These are phyloP conservation scores for Diaprepes abbreviatus DNA, from an alignment of 2,888 invertebrate genomes.

Conservation along the genomic window DNA sequence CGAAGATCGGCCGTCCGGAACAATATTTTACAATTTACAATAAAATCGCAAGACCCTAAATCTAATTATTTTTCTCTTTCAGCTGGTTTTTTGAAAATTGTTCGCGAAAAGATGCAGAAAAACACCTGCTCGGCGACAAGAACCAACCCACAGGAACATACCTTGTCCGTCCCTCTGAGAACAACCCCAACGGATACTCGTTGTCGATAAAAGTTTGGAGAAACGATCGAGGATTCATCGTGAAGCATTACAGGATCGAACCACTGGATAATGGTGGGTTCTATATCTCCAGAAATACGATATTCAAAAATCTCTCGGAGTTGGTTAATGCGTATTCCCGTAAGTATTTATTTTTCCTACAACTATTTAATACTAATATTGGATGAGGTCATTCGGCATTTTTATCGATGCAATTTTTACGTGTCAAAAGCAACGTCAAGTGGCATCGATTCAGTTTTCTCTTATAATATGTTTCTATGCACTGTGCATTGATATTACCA, in stretches of 20 bases:
- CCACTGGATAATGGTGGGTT: slow-evolving; percentile 92
- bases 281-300: slow-evolving; percentile 96
- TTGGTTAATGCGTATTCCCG: slow-evolving; percentile 96
- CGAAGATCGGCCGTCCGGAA: too few relatives aligned
- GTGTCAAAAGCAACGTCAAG: too few relatives aligned
- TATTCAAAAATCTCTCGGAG: slow-evolving; percentile 91
- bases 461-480: too few relatives aligned
- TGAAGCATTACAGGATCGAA: slow-evolving; percentile 99
- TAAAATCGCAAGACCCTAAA: too few relatives aligned
- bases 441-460: too few relatives aligned
- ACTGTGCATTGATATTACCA: too few relatives aligned
- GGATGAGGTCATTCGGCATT: too few relatives aligned
- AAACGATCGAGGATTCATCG: slow-evolving; percentile 89
- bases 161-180: slow-evolving; percentile 96
- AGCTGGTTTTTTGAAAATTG: slow-evolving; percentile 99
- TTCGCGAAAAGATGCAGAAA: slow-evolving; percentile 96
- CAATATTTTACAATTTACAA: too few relatives aligned
- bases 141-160: slow-evolving; percentile 88
- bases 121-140: slow-evolving; percentile 87
- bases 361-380: too few relatives aligned
- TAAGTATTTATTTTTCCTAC: slow-evolving; percentile 71
- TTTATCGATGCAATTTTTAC: too few relatives aligned
- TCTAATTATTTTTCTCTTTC: too few relatives aligned
- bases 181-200: slow-evolving; percentile 91
- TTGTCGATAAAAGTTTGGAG: slow-evolving; percentile 95